Conservation (phyloP, 1,140 invertebrate species). For the Diprion similis region DNA sequence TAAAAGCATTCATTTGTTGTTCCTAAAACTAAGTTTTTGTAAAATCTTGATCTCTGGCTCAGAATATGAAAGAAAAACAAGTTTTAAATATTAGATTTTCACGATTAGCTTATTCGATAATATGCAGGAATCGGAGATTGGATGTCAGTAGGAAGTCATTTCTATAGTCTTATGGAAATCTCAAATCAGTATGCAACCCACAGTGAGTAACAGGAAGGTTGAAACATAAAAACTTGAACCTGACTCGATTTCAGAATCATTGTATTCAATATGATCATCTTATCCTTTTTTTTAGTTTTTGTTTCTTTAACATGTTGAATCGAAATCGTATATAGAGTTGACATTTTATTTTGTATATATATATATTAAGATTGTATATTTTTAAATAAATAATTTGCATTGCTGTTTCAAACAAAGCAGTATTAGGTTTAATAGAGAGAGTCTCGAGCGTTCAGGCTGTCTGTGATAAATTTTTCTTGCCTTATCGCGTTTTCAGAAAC, state of each 20-base stretch:
- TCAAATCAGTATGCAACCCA: conserved; percentile 23
- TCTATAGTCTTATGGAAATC: background rate
- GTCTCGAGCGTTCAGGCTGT: background rate
- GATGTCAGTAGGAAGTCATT: background rate
- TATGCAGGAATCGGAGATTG: background rate
- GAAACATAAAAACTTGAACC: background rate
- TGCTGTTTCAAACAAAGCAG: conserved; percentile 8
- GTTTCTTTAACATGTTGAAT: background rate
- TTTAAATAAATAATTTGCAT: conserved; percentile 39
- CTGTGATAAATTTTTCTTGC: background rate
- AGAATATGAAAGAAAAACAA: no score
- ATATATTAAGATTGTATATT: conserved; percentile 32
- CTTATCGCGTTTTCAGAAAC: background rate
- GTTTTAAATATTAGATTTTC: no score
- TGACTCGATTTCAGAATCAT: background rate
- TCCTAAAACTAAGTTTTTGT: no score
- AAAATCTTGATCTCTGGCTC: no score
- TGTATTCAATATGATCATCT: background rate
- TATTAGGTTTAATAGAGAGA: conserved; percentile 14
- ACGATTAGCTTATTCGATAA: background rate
- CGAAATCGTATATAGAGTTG: background rate
- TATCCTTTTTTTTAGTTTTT: conserved; percentile 7
- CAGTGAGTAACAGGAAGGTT: conserved; percentile 15
- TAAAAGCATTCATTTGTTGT: no score
- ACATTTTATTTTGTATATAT: conserved; percentile 13